A percentile compares a stretch with the other conserved stretches of the same genome.
phyloP scores from a whole-genome alignment of 1,140 invertebrate species.

The silkworm (Bombyx mori) region ASM3026992v2 NC_085109.1:9115001-9115500 shows the following conservation, averaged over 20 bases:
- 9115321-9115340: constrained; percentile 69
- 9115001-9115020: no score
- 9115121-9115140: no score
- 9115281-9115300: constrained; percentile 69
- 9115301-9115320: constrained; percentile 63
- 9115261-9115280: constrained; percentile 50
- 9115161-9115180: no score
- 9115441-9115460: constrained; percentile 26
- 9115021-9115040: no score
- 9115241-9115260: constrained; percentile 52
- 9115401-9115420: constrained; percentile 50
- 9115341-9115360: constrained; percentile 64
- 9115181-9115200: no score
- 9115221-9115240: constrained; percentile 32
- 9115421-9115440: constrained; percentile 32
- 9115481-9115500: constrained; percentile 62
- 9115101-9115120: no score
- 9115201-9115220: constrained; percentile 46
- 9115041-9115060: no score
- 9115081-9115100: no score
- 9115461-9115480: constrained; percentile 51
- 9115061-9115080: no score
- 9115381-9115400: constrained; percentile 26
- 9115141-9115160: no score
- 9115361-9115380: constrained; percentile 64